These are phyloP conservation scores for Pararge aegeria DNA, from an alignment of 1,140 invertebrate genomes.

Conservation along the genomic window DNA sequence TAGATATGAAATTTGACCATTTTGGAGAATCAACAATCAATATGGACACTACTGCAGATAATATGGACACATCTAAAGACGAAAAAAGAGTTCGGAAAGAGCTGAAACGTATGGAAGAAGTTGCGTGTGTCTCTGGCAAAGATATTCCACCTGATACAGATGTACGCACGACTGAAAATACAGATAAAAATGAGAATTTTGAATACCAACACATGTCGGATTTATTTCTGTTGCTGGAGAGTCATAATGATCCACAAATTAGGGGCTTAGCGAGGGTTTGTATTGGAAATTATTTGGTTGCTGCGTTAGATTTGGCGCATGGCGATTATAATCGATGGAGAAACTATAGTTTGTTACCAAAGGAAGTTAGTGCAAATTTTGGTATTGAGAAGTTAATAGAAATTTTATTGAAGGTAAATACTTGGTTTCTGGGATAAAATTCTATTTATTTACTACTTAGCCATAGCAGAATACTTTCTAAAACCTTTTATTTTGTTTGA, in stretches of 20 bases:
- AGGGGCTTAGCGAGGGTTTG: constrained; percentile 86
- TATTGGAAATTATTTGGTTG: constrained; percentile 84
- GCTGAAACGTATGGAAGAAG: constrained; percentile 33
- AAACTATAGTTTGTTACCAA: constrained; percentile 51
- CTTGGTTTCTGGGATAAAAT: constrained; percentile 12
- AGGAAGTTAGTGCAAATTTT: constrained; percentile 59
- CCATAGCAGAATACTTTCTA: too few species aligned
- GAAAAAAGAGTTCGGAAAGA: constrained; percentile 21
- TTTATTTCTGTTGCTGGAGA: constrained; percentile 83
- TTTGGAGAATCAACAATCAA: constrained; percentile 72
- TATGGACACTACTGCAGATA: constrained; percentile 49
- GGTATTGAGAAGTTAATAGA: constrained; percentile 77
- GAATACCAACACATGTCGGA: constrained; percentile 84
- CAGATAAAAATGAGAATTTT: constrained; percentile 40
- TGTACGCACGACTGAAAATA: background rate
- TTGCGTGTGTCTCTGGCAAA: constrained; percentile 7
- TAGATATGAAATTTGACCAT: constrained; percentile 79
- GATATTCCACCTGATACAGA: constrained; percentile 10
- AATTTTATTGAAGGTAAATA: constrained; percentile 78
- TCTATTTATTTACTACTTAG: too few species aligned
- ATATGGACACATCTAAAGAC: constrained; percentile 25
- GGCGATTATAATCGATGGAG: constrained; percentile 80
- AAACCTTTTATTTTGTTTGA: too few species aligned
- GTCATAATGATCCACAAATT: constrained; percentile 91
- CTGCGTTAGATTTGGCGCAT: constrained; percentile 81